phyloP scores from a whole-genome alignment of 2,113 vertebrate genomes.

The Pteropus alecto region DNA sequence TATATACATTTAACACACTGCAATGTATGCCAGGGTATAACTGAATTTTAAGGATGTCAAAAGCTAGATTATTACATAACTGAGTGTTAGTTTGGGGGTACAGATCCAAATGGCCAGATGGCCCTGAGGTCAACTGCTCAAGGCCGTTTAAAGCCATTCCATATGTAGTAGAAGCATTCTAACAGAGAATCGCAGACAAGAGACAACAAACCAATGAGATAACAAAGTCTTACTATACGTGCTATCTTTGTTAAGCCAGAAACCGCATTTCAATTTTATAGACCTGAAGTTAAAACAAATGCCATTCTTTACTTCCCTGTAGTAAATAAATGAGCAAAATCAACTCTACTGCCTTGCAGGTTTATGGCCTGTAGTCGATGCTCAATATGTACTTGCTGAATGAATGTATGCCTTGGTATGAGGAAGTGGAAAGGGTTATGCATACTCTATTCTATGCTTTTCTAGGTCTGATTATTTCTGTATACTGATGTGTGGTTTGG shows the following conservation, averaged over 20 bases:
- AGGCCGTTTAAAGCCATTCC: constrained; percentile 55
- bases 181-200: constrained; percentile 26
- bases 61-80: constrained; percentile 48
- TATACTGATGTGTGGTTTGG: not conserved
- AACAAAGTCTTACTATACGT: constrained; percentile 20
- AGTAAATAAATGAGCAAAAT: constrained; percentile 45
- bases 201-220: constrained; percentile 26
- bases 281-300: constrained; percentile 53
- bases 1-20: constrained; percentile 18
- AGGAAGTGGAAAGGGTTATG: not conserved
- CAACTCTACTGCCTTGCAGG: not conserved
- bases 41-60: constrained; percentile 37
- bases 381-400: not conserved
- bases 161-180: not conserved
- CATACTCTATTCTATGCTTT: not conserved
- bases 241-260: constrained; percentile 55
- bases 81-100: constrained; percentile 38
- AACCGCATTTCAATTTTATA: constrained; percentile 63
- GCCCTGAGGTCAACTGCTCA: constrained; percentile 38
- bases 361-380: not conserved
- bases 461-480: not conserved
- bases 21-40: not conserved
- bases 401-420: not conserved
- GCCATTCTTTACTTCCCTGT: constrained; percentile 33
- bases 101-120: constrained; percentile 24